phyloP scores from a whole-genome alignment of 1,140 invertebrate genomes.

The Nebria ingens region DNA sequence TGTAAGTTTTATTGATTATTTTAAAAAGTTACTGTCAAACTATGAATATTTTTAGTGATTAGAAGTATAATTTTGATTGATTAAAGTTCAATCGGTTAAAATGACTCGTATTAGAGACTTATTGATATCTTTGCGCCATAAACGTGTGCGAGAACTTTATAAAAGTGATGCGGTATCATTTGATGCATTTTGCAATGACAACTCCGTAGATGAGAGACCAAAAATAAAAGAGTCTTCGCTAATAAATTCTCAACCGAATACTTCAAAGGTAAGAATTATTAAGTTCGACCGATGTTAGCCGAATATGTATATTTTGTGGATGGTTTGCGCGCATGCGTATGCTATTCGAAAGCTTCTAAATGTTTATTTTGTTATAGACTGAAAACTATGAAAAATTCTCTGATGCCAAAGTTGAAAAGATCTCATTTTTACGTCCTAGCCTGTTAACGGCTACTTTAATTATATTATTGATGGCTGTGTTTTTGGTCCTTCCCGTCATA shows the following conservation, averaged over 20 bases:
- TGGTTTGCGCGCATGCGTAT: neutral
- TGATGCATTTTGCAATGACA: constrained; percentile 44
- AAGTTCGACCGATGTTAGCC: constrained; percentile 18
- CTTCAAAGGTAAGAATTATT: constrained; percentile 28
- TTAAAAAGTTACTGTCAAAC: too few species aligned
- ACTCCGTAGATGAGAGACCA: constrained; percentile 28
- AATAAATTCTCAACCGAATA: constrained; percentile 32
- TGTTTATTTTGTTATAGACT: constrained; percentile 12
- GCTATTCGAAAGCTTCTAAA: neutral
- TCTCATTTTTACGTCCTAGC: constrained; percentile 25
- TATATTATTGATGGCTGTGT: constrained; percentile 25
- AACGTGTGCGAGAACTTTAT: neutral
- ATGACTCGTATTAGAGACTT: constrained; percentile 2
- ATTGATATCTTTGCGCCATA: neutral
- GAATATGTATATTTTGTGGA: constrained; percentile 11
- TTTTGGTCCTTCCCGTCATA: constrained; percentile 29
- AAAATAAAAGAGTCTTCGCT: constrained; percentile 36
- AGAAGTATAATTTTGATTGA: too few species aligned
- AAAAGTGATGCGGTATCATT: constrained; percentile 36
- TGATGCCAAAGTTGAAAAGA: constrained; percentile 14
- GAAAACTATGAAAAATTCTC: constrained; percentile 16
- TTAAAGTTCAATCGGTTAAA: too few species aligned
- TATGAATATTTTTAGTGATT: too few species aligned
- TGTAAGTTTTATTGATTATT: too few species aligned
- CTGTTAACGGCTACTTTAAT: constrained; percentile 24